Evolutionary conservation across 2,797 vertebrate genomes (phyloP).

Genomic region (Bovichtus variegatus): DNA sequence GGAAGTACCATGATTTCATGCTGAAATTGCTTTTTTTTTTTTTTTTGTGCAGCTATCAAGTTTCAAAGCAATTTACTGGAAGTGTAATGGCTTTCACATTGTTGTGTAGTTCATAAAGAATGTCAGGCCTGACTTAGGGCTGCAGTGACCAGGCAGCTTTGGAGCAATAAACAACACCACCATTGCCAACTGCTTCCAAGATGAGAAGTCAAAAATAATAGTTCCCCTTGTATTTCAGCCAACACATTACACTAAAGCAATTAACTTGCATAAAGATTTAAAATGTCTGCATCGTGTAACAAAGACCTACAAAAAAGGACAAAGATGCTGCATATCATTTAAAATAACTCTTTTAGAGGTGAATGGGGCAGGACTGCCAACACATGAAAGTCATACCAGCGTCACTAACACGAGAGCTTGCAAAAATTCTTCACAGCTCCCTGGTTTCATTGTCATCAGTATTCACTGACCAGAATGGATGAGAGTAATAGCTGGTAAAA

Average conservation of each 20-base stretch:
- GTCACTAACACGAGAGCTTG: slow-evolving; percentile 62
- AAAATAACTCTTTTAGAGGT: slow-evolving; percentile 38
- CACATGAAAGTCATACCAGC: slow-evolving; percentile 51
- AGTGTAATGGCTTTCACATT: slow-evolving; percentile 62
- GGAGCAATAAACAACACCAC: slow-evolving; percentile 46
- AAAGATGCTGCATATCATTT: slow-evolving; percentile 20
- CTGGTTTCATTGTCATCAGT: slow-evolving; percentile 76
- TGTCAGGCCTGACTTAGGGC: slow-evolving; percentile 47
- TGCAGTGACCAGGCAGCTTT: slow-evolving; percentile 39
- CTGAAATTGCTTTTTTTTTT: slow-evolving; percentile 58
- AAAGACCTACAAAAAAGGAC: slow-evolving; percentile 2
- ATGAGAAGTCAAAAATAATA: slow-evolving; percentile 22
- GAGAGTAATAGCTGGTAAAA: slow-evolving; percentile 82
- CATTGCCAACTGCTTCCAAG: slow-evolving; percentile 3
- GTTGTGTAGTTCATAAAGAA: slow-evolving; percentile 57
- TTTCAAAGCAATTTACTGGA: slow-evolving; percentile 63
- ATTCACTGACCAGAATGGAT: slow-evolving; percentile 81
- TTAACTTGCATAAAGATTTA: slow-evolving; percentile 6
- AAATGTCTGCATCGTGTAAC: slow-evolving; percentile 3
- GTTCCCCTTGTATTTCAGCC: neutral
- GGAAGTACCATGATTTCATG: slow-evolving; percentile 56
- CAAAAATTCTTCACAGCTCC: slow-evolving; percentile 76
- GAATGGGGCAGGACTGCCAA: slow-evolving; percentile 23
- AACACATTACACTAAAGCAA: slow-evolving; percentile 2
- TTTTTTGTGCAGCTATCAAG: slow-evolving; percentile 39